These are phyloP conservation scores for Aegithalos caudatus DNA, from an alignment of 2,113 vertebrate genomes.

Conservation along the genomic window DNA sequence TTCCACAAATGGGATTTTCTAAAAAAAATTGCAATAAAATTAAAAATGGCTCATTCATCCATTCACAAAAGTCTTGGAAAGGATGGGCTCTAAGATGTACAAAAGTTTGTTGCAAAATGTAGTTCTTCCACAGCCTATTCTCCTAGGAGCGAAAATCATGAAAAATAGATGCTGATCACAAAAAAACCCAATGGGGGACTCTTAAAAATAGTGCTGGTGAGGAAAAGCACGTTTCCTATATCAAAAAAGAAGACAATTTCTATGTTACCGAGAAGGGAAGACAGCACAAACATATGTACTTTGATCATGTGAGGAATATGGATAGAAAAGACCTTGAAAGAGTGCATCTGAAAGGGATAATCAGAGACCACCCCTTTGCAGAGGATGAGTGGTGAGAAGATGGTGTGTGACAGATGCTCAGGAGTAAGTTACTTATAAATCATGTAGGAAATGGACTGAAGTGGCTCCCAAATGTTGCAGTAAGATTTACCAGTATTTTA, in stretches of 20 bases:
- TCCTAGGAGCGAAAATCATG: neutral
- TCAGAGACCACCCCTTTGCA: neutral
- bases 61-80: neutral
- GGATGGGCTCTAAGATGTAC: neutral
- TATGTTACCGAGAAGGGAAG: neutral
- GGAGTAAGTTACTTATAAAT: neutral
- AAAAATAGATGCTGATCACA: neutral
- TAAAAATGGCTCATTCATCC: neutral
- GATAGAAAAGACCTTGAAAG: slow-evolving; percentile 1
- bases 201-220: neutral
- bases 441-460: neutral
- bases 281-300: neutral
- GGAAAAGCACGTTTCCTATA: neutral
- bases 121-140: neutral
- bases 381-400: neutral
- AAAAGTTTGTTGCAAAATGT: neutral
- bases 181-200: neutral
- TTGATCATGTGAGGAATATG: neutral
- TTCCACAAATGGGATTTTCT: neutral
- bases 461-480: neutral
- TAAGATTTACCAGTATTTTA: neutral
- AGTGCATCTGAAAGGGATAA: neutral
- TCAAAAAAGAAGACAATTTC: neutral
- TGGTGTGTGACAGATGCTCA: neutral
- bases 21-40: neutral